Conservation (phyloP, 2,888 invertebrate genomes). For the Drosophila cracens region DNA sequence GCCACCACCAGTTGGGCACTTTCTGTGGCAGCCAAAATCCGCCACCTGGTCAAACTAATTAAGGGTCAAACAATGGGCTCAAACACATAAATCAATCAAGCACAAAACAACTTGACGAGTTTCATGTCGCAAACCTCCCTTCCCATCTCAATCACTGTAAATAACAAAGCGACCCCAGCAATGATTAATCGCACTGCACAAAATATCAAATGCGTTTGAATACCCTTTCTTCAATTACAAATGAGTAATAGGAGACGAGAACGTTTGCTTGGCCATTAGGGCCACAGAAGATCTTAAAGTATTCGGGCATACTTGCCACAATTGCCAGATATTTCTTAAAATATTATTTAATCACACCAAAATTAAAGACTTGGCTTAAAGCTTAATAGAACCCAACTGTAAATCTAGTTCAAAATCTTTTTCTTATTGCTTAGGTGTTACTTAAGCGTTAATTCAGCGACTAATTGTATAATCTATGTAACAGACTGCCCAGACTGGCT, state of each 20-base stretch:
- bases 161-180: conserved; percentile 52
- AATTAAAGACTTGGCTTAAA: neutral
- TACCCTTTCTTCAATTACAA: conserved; percentile 52
- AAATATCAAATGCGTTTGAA: conserved; percentile 55
- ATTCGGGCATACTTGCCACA: neutral
- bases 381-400: neutral
- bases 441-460: neutral
- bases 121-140: conserved; percentile 44
- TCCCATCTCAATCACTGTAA: conserved; percentile 1
- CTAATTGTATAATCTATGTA: neutral
- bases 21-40: conserved; percentile 24
- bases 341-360: neutral
- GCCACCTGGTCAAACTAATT: conserved; percentile 77
- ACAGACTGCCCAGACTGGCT: neutral
- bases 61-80: conserved; percentile 71
- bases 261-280: conserved; percentile 12
- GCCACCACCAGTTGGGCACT: conserved; percentile 1
- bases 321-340: neutral
- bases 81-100: conserved; percentile 74
- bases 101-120: conserved; percentile 77
- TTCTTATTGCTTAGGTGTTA: neutral
- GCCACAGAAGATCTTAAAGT: conserved; percentile 7
- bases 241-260: conserved; percentile 27
- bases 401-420: neutral
- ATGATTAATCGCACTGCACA: conserved; percentile 69